These are phyloP conservation scores for Dendrolimus kikuchii DNA, from an alignment of 1,140 invertebrate species.

Conservation along the genomic window DNA sequence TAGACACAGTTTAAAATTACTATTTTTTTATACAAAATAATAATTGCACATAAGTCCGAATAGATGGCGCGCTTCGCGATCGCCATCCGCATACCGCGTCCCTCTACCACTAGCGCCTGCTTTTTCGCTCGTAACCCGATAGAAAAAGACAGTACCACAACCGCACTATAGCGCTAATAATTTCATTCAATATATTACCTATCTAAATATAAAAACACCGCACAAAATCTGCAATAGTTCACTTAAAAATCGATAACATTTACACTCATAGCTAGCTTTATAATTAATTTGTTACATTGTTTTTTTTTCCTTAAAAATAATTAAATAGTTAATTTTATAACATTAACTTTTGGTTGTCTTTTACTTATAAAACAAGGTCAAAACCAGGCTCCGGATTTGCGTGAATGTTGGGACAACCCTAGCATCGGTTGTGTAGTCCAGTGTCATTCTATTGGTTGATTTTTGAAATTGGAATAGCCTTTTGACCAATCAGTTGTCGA, in stretches of 20 bases:
- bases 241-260: conserved; percentile 71
- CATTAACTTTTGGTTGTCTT: conserved; percentile 71
- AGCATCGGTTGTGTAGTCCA: conserved; percentile 23
- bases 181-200: conserved; percentile 72
- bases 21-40: conserved; percentile 69
- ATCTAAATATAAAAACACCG: conserved; percentile 72
- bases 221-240: conserved; percentile 68
- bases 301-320: conserved; percentile 65
- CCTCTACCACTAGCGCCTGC: conserved; percentile 21
- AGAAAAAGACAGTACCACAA: conserved; percentile 36
- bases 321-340: conserved; percentile 70
- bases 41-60: conserved; percentile 69
- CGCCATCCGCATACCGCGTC: conserved; percentile 15
- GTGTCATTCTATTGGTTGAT: conserved; percentile 13
- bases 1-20: conserved; percentile 63
- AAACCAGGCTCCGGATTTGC: conserved; percentile 54
- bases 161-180: conserved; percentile 56
- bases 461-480: background rate
- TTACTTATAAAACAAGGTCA: conserved; percentile 63
- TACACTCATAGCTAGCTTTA: conserved; percentile 71
- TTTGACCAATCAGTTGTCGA: too few species aligned
- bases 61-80: conserved; percentile 35
- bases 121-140: conserved; percentile 20
- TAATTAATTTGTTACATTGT: conserved; percentile 71
- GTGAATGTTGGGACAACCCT: conserved; percentile 52